phyloP scores from a whole-genome alignment of 2,888 invertebrate species.

The Vandiemenella viatica region DNA sequence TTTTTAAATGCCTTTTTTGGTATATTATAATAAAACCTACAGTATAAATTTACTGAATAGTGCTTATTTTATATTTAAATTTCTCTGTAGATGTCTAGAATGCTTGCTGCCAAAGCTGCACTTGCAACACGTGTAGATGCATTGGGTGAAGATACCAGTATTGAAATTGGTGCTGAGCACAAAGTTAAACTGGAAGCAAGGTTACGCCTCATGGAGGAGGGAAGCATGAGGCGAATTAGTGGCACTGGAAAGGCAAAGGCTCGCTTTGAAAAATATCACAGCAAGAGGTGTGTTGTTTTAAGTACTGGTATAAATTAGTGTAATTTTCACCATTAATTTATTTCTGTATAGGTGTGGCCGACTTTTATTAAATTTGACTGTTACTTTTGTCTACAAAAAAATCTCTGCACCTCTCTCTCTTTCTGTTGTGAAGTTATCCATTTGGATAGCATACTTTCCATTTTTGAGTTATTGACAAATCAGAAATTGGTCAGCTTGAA shows the following conservation, averaged over 20 bases:
- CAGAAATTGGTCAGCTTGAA: no score
- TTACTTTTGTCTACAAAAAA: not conserved
- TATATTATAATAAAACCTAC: no score
- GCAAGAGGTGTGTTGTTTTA: conserved; percentile 38
- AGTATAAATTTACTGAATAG: no score
- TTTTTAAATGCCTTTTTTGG: no score
- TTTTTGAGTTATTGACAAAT: conserved; percentile 4
- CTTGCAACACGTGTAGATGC: conserved; percentile 90
- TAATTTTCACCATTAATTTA: not conserved
- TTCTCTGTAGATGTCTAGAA: conserved; percentile 55
- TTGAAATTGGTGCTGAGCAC: conserved; percentile 78
- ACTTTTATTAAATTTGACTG: not conserved
- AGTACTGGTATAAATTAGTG: no score
- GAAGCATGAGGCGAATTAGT: conserved; percentile 63
- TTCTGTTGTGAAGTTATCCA: not conserved
- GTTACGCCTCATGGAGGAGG: conserved; percentile 69
- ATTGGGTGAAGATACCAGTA: conserved; percentile 72
- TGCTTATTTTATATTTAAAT: no score
- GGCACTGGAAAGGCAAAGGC: conserved; percentile 80
- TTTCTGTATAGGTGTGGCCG: not conserved
- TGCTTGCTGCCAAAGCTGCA: conserved; percentile 92
- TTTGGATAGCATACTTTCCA: not conserved
- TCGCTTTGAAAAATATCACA: conserved; percentile 86
- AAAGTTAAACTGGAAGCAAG: conserved; percentile 75
- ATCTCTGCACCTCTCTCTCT: not conserved